These are phyloP conservation scores for Athene cunicularia DNA, from an alignment of 2,113 vertebrate genomes.

Conservation along the genomic window DNA sequence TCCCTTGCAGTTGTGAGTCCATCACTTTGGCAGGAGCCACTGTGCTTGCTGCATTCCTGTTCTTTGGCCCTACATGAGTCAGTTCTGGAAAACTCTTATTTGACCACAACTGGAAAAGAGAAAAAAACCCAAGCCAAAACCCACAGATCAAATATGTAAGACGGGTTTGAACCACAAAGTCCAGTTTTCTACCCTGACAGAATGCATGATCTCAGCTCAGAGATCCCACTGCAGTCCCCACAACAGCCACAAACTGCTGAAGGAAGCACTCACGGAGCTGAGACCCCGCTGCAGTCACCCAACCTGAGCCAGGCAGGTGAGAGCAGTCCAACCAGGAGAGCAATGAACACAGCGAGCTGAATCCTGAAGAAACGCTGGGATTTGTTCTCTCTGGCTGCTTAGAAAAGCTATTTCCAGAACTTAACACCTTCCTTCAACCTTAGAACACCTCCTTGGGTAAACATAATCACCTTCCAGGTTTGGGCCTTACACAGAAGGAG, in stretches of 20 bases:
- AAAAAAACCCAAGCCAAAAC: not conserved
- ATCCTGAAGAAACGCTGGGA: not conserved
- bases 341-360: rapidly evolving
- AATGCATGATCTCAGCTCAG: not conserved
- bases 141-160: not conserved
- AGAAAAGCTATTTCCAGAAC: conserved; percentile 34
- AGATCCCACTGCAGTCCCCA: not conserved
- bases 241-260: not conserved
- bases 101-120: conserved; percentile 39
- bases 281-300: not conserved
- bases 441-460: conserved; percentile 43
- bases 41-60: conserved; percentile 9
- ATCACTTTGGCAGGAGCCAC: not conserved
- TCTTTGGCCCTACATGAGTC: not conserved
- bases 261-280: not conserved
- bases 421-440: conserved; percentile 47
- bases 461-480: conserved; percentile 40
- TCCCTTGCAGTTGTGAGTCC: not conserved
- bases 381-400: conserved; percentile 12
- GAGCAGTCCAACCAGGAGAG: not conserved
- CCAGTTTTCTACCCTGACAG: not conserved
- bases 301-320: not conserved
- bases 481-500: not conserved
- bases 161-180: not conserved
- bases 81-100: conserved; percentile 39